Evolutionary conservation across 2,888 invertebrate genomes (phyloP).

Genomic region (Xestia c-nigrum): DNA sequence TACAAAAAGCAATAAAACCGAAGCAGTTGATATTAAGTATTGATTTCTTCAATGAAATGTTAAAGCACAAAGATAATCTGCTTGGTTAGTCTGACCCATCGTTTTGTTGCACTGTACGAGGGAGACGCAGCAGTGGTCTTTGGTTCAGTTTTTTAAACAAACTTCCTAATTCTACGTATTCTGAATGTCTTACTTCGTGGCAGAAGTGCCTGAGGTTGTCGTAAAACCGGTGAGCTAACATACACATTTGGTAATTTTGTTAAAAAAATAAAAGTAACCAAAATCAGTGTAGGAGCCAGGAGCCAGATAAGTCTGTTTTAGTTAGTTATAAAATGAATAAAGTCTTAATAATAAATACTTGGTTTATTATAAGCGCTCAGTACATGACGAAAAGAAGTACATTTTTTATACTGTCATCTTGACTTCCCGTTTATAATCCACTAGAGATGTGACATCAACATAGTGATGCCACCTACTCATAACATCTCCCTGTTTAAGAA

Average conservation of each 20-base stretch:
- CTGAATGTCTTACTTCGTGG: conserved; percentile 60
- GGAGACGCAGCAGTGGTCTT: neutral
- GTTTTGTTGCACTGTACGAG: conserved; percentile 6
- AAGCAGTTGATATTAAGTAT: neutral
- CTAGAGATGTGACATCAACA: no score
- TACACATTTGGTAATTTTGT: neutral
- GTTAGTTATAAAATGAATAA: no score
- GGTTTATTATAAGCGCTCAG: no score
- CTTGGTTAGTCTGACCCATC: neutral
- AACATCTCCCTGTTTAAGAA: no score
- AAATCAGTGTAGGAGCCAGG: neutral
- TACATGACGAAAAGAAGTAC: no score
- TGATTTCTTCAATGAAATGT: neutral
- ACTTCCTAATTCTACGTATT: conserved; percentile 15
- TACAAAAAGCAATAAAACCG: neutral
- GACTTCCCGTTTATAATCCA: no score
- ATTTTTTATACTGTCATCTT: no score
- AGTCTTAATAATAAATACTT: no score
- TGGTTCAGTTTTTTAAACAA: conserved; percentile 26
- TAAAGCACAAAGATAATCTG: neutral
- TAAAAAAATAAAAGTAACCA: neutral
- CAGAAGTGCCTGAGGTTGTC: conserved; percentile 69
- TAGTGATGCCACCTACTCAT: no score
- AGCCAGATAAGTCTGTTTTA: neutral
- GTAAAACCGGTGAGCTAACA: conserved; percentile 69